Evolutionary conservation across 2,888 invertebrate species (phyloP), one percentile per base, ranked within the genome.

Genomic region (Ophion obscuratus): DNA sequence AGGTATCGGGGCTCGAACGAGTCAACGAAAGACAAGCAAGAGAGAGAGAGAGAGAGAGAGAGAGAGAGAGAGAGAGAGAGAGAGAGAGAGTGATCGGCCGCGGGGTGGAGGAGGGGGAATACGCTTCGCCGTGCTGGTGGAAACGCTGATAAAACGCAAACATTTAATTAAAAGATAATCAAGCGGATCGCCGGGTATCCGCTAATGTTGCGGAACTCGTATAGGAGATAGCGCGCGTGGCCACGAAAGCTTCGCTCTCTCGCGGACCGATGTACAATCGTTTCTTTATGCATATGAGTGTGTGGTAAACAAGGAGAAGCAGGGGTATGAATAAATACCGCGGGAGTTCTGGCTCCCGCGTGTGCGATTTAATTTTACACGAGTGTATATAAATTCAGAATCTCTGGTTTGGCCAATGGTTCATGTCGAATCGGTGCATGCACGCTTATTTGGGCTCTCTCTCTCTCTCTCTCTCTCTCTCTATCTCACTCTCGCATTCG

Each of bases 131-230:
- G 68, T 68, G 64, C 27, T 83, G 79, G 78, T 86, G 85, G 85
- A 86, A 80, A 87, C 84, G 77, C 89, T 89, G 92, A 92, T 92
- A 92, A 92, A 92, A 91, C 91, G 90, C 92, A 91, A 92, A 92
- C 92, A 91, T 93, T 93, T 93, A 93, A 93, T 93, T 93, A 93
- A 93, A 93, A 93, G 92, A 93, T 93, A 93, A 93, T 92, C 93
- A 91, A 91, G 88, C 90, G 90, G 90, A 92, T 93, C 91, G 91
- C 86, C 77, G 74, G 83, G 67, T 83, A 78, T 85, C 75, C 82
- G 85, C 86, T 87, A 87, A 88, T 87, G 86, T 87, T 83, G 83
- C 87, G 66, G 83, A 85, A 80, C 82, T 68, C 57, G 78, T 20
- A 66, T 24, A 61, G 40, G 80, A 83, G 81, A 86, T 87, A 87